Evolutionary conservation across 2,797 vertebrate species (phyloP), one percentile per base, ranked within the genome.

Genomic region (Alauda arvensis): DNA sequence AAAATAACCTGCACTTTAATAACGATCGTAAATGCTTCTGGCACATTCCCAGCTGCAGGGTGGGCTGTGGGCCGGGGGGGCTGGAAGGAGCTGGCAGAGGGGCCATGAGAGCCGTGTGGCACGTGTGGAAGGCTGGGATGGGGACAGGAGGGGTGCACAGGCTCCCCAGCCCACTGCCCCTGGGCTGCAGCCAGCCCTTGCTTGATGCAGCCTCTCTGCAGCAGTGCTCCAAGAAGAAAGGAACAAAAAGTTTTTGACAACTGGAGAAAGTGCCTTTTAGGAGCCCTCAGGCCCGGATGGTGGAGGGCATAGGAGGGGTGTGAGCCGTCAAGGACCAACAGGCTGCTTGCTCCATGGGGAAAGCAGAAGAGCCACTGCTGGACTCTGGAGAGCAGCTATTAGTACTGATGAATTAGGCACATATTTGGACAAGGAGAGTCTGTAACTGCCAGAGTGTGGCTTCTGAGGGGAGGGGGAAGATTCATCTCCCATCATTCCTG

Each of bases 41-140:
- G 88, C 29, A 8, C 91, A 92, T 94, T 93, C 88, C 91, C 93
- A 94, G 90, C 91, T 93, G 91, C 86, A 93, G 93, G 90, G 89
- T 77, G 85, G 92, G 83, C 89, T 85, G 42, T 0, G 4, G 33
- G 33, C 4, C 1, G 13, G 49, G 77, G 77, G 40, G 45, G 52
- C 10, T 77, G 65, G 43, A 92, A 63, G 43, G 55, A 87, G 53
- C 29, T 4, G 3, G 51, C 0, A 1, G 39, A 79, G 65, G 48
- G 52, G 43, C 70, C 6, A 8, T 10, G 3, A 39, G 53, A 83
- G 53, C 26, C 1, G 1, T 77, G 84, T 4, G 7, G 68, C 86
- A 85, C 1, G 6, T 78, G 60, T 67, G 33, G 52, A 33, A 69
- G 45, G 37, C 20, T 43, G 31, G 16, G 39, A 70, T 2, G 3